phyloP scores from a whole-genome alignment of 1,140 invertebrate species.

The Ips nitidus region DNA sequence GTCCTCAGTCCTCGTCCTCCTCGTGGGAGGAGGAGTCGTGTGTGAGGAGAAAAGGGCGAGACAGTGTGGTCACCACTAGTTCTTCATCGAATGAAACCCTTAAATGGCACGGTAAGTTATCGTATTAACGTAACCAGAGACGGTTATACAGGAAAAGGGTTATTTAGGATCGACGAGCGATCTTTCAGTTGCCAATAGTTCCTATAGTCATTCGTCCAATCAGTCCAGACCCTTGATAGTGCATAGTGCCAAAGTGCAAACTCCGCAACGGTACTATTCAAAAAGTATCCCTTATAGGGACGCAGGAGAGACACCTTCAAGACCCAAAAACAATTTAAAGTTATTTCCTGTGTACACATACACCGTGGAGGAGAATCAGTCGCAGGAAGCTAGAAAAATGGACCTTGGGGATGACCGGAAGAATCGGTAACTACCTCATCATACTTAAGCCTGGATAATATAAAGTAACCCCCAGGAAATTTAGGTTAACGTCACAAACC shows the following conservation, averaged over 20 bases:
- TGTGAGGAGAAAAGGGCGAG: slow-evolving; percentile 56
- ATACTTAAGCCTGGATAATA: no score
- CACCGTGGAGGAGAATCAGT: slow-evolving; percentile 40
- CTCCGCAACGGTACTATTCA: slow-evolving; percentile 78
- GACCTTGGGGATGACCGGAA: no score
- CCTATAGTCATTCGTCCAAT: slow-evolving; percentile 46
- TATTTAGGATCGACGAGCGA: slow-evolving; percentile 65
- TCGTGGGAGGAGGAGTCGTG: slow-evolving; percentile 56
- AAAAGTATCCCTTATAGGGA: slow-evolving; percentile 76
- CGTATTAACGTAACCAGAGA: neutral
- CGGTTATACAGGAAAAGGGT: neutral
- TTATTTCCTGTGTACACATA: slow-evolving; percentile 62
- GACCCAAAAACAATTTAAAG: slow-evolving; percentile 55
- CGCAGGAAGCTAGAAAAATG: slow-evolving; percentile 16
- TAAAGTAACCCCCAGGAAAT: no score
- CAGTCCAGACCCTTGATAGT: slow-evolving; percentile 67
- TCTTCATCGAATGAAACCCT: slow-evolving; percentile 78
- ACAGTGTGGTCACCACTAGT: slow-evolving; percentile 69
- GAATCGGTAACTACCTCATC: no score
- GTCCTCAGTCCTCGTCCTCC: slow-evolving; percentile 52
- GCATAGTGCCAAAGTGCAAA: slow-evolving; percentile 76
- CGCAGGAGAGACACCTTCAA: slow-evolving; percentile 49
- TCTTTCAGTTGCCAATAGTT: slow-evolving; percentile 65
- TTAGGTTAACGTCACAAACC: neutral
- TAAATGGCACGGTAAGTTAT: slow-evolving; percentile 69